Evolutionary conservation across 2,797 vertebrate species (phyloP).

Genomic region (Gadopsis bispinosus): DNA sequence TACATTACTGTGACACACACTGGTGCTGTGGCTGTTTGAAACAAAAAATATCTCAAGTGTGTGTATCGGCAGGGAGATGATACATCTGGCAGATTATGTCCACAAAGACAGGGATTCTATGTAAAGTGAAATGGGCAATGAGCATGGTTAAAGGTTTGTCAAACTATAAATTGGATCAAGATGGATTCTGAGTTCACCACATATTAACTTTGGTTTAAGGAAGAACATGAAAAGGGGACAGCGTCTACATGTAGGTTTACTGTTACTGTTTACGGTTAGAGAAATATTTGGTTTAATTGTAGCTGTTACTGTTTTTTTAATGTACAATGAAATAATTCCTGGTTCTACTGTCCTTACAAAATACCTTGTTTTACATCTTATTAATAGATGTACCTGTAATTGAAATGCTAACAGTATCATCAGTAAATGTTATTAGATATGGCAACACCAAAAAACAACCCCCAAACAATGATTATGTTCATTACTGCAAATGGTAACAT

Average conservation of each 20-base stretch:
- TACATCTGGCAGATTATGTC: slow-evolving; percentile 5
- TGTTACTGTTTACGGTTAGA: not conserved
- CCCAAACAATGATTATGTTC: not conserved
- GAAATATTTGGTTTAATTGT: not conserved
- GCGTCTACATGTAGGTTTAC: not conserved
- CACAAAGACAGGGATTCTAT: slow-evolving; percentile 15
- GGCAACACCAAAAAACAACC: not conserved
- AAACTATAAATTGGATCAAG: not conserved
- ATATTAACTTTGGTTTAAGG: not conserved
- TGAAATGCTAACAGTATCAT: slow-evolving; percentile 8
- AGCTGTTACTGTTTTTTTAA: not conserved
- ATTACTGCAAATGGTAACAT: slow-evolving; percentile 3
- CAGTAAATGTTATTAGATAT: not conserved
- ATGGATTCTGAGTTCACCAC: not conserved
- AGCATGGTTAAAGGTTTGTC: not conserved
- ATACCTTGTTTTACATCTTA: not conserved
- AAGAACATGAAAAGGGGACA: not conserved
- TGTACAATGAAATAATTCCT: not conserved
- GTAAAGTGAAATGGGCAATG: not conserved
- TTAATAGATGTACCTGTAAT: not conserved
- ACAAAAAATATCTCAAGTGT: slow-evolving; percentile 12
- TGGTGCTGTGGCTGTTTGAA: slow-evolving; percentile 11
- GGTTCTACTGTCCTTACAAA: not conserved
- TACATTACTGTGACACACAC: slow-evolving; percentile 29
- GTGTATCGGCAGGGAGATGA: slow-evolving; percentile 14